These are phyloP conservation scores for Sylvietta virens DNA, from an alignment of 2,113 vertebrate species.

Conservation along the genomic window DNA sequence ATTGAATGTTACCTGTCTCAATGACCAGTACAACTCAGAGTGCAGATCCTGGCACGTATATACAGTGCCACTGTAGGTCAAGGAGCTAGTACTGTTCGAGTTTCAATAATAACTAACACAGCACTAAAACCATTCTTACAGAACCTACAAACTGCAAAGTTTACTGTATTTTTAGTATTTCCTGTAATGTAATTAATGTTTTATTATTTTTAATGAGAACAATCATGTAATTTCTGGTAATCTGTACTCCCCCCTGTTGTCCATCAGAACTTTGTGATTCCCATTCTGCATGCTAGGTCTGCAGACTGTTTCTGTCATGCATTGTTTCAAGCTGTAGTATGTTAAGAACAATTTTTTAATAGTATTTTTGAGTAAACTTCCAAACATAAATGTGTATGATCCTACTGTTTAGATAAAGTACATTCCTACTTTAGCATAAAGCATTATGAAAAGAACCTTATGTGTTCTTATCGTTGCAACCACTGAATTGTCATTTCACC, in stretches of 20 bases:
- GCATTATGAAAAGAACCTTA: neutral
- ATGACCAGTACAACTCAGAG: neutral
- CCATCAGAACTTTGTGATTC: neutral
- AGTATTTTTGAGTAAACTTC: constrained; percentile 43
- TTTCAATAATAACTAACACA: neutral
- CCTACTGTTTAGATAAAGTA: neutral
- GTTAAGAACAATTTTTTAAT: constrained; percentile 27
- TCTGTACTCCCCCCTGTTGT: neutral
- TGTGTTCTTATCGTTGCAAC: neutral
- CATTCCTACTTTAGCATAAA: neutral
- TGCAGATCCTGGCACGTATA: neutral
- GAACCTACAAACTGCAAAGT: neutral
- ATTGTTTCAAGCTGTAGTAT: neutral
- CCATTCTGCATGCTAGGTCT: neutral
- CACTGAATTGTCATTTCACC: neutral
- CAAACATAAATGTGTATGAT: neutral
- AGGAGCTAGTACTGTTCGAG: neutral
- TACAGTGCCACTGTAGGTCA: neutral
- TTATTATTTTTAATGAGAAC: constrained; percentile 24
- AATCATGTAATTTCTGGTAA: constrained; percentile 12
- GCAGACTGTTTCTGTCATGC: neutral
- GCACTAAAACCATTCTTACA: neutral
- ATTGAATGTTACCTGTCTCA: neutral
- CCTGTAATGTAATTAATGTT: constrained; percentile 17
- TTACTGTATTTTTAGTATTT: constrained; percentile 27